phyloP scores from a whole-genome alignment of 2,797 vertebrate species.

The Micromesistius poutassou region DNA sequence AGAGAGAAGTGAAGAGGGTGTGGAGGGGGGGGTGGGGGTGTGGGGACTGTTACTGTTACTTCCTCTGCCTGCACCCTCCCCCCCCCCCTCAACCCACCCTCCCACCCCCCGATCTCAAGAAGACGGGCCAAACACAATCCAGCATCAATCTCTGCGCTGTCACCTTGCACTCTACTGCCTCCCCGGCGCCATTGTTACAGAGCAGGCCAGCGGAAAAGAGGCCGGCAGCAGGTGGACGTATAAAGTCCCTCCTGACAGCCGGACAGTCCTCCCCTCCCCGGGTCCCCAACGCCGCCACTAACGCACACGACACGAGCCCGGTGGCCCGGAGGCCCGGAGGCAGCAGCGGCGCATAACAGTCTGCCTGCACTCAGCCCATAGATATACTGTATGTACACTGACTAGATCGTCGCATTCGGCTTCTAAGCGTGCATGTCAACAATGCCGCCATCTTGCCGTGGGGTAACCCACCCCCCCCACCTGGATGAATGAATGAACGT shows the following conservation, averaged over 20 bases:
- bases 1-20: constrained; percentile 33
- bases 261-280: constrained; percentile 54
- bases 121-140: constrained; percentile 74
- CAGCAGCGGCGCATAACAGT: constrained; percentile 3
- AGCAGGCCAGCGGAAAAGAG: constrained; percentile 78
- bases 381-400: too few species aligned
- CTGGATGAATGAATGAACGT: too few species aligned
- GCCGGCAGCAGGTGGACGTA: constrained; percentile 79
- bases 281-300: not conserved
- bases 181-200: constrained; percentile 77
- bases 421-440: too few species aligned
- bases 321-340: constrained; percentile 24
- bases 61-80: constrained; percentile 63
- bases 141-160: constrained; percentile 70
- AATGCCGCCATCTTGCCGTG: too few species aligned
- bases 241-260: constrained; percentile 70
- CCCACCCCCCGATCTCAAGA: constrained; percentile 58
- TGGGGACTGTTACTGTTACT: constrained; percentile 58
- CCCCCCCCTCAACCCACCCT: constrained; percentile 60
- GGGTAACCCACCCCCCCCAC: too few species aligned
- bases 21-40: not conserved
- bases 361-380: not conserved
- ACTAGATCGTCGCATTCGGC: too few species aligned
- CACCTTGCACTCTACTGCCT: constrained; percentile 67
- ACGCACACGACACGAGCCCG: constrained; percentile 9